Evolutionary conservation across 2,888 invertebrate genomes (phyloP).

Genomic region (Brenthis hecate): DNA sequence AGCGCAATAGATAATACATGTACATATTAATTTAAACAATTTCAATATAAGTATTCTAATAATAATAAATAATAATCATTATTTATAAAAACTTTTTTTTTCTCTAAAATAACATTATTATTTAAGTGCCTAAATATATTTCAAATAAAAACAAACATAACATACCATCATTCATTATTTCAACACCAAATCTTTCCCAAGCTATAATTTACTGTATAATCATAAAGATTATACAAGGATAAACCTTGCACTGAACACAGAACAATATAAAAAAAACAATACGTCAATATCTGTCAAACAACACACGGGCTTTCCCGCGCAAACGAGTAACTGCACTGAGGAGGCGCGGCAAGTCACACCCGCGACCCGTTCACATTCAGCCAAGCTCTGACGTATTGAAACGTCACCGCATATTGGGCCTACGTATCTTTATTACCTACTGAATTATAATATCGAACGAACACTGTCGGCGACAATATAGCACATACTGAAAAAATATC

Average conservation of each 20-base stretch:
- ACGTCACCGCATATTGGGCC: slow-evolving; percentile 36
- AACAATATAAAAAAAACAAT: slow-evolving; percentile 6
- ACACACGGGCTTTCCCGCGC: slow-evolving; percentile 49
- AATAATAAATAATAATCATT: no score
- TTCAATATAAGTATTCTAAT: no score
- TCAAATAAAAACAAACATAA: background rate
- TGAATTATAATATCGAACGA: slow-evolving; percentile 15
- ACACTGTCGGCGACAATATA: slow-evolving; percentile 26
- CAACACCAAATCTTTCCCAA: background rate
- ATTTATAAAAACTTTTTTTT: no score
- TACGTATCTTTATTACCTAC: slow-evolving; percentile 35
- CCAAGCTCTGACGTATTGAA: slow-evolving; percentile 40
- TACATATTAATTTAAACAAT: no score
- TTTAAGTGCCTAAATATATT: background rate
- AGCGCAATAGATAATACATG: no score
- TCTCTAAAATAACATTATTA: background rate
- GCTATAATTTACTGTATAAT: background rate
- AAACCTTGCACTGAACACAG: slow-evolving; percentile 1
- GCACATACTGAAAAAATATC: background rate
- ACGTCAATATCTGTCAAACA: slow-evolving; percentile 29
- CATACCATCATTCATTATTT: slow-evolving; percentile 23
- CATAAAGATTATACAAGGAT: no score
- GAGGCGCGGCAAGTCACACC: slow-evolving; percentile 56
- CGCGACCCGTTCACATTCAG: slow-evolving; percentile 44
- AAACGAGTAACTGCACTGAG: slow-evolving; percentile 50